Evolutionary conservation across 1,140 invertebrate species (phyloP), one percentile per base, ranked within the genome.

Genomic region (Acyrthosiphon pisum): DNA sequence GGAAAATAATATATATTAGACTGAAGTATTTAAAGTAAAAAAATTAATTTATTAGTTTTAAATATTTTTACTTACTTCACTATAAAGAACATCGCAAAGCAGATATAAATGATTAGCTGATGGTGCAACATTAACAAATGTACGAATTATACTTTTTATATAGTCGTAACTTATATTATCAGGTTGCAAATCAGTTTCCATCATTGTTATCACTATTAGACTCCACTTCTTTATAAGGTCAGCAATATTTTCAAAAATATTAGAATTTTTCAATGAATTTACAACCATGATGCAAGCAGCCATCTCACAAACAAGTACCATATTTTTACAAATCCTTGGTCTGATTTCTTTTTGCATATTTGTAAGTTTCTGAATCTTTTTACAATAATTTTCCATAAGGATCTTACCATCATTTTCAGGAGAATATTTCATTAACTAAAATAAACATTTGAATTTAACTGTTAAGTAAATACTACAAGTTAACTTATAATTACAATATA

Each of bases 41-140:
- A 41, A 84, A 84, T 26, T 84, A 26, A 26, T 84, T 22, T 84
- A 23, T 44, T 84, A 23, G 22, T 41, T n/a, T n/a, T 68, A 22
- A 68, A 91, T 30, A 20, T 68, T 23, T 60, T 41, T n/a, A 83
- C 91, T 92, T 84, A 92, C 91, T 37, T 92, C n/a, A 37, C 37
- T 11, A 48, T 50, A 23, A 23, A 83, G 1, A 48, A 81, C 41
- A 48, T 83, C 91, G 30, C 30, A 37, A 26, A 92, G 6, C 1
- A 35, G 2, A 48, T 92, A 92, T 48, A 92, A 35, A 35, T 92
- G 76, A 83, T 30, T 37, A 23, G 91, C 46, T 23, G 91, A 41
- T 50, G 91, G 46, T 35, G 91, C 91, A 18, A 50, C 8, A 1
- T 26, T 7, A 14, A 83, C 6, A 50, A 92, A 83, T 37, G 35